Percentiles rank a stretch among this genome's conserved stretches.
phyloP scores from a whole-genome alignment of 1,140 invertebrate genomes.

The Triops longicaudatus region DNA sequence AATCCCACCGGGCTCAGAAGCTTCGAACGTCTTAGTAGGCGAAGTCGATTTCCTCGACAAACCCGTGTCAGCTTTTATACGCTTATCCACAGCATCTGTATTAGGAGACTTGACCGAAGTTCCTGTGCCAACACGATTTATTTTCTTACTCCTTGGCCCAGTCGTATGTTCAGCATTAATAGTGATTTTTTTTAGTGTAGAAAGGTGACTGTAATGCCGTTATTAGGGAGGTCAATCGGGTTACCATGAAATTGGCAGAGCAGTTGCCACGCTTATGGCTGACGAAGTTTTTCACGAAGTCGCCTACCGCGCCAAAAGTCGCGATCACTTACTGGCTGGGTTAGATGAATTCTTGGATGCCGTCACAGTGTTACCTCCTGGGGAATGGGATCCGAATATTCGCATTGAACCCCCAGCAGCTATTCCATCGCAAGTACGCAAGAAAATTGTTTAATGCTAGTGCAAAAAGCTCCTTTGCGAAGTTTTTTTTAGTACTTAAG shows the following conservation, averaged over 20 bases:
- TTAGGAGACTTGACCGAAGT: constrained; percentile 40
- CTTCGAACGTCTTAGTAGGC: constrained; percentile 39
- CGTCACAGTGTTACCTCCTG: constrained; percentile 41
- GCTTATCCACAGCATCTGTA: constrained; percentile 33
- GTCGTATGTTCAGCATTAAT: constrained; percentile 27
- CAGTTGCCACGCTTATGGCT: constrained; percentile 37
- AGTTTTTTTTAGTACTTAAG: neutral
- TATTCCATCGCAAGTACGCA: constrained; percentile 32
- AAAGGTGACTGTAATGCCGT: neutral
- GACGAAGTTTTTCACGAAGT: constrained; percentile 40
- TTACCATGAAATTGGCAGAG: constrained; percentile 38
- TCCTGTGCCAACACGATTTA: constrained; percentile 37
- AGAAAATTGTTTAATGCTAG: neutral
- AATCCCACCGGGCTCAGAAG: constrained; percentile 38
- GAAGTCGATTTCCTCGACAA: constrained; percentile 36
- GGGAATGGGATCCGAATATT: constrained; percentile 40
- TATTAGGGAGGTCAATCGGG: constrained; percentile 24
- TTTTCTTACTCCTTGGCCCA: constrained; percentile 38
- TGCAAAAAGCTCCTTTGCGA: neutral
- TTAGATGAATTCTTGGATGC: constrained; percentile 41
- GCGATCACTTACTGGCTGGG: constrained; percentile 37
- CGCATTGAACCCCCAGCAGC: constrained; percentile 37
- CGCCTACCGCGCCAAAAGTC: constrained; percentile 36
- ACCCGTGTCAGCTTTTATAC: constrained; percentile 36
- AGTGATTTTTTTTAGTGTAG: neutral